Evolutionary conservation across 2,113 vertebrate species (phyloP).

Genomic region (Otus sunia): DNA sequence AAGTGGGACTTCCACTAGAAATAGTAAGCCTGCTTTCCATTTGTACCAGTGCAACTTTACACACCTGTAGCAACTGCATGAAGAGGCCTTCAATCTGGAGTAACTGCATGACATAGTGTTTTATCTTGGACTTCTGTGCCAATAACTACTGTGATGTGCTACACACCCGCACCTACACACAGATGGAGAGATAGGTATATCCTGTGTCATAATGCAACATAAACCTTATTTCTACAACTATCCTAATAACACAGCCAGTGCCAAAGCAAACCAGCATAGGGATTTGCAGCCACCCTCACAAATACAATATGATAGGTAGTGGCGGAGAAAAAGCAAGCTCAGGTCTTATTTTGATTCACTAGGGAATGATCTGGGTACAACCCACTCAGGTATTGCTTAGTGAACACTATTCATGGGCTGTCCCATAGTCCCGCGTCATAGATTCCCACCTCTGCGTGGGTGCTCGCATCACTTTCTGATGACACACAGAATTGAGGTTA

Average conservation of each 20-base stretch:
- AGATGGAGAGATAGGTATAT: neutral
- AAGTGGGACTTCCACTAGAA: neutral
- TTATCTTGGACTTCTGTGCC: neutral
- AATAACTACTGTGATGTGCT: neutral
- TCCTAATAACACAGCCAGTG: neutral
- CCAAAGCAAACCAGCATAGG: neutral
- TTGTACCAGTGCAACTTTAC: neutral
- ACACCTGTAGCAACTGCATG: neutral
- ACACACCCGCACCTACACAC: neutral
- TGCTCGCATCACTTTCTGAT: neutral
- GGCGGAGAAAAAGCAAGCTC: constrained; percentile 6
- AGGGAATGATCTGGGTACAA: constrained; percentile 18
- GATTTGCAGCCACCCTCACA: neutral
- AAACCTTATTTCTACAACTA: constrained; percentile 3
- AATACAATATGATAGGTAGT: neutral
- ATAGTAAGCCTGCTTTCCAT: neutral
- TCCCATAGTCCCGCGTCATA: neutral
- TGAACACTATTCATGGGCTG: neutral
- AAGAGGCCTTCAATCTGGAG: neutral
- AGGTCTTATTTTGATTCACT: constrained; percentile 1
- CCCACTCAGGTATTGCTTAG: neutral
- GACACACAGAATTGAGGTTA: neutral
- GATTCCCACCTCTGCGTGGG: neutral
- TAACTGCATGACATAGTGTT: neutral
- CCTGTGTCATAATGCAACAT: neutral